Evolutionary conservation across 2,113 vertebrate species (phyloP), one percentile per base, ranked within the genome.

Genomic region (Megaceryle torquata): DNA sequence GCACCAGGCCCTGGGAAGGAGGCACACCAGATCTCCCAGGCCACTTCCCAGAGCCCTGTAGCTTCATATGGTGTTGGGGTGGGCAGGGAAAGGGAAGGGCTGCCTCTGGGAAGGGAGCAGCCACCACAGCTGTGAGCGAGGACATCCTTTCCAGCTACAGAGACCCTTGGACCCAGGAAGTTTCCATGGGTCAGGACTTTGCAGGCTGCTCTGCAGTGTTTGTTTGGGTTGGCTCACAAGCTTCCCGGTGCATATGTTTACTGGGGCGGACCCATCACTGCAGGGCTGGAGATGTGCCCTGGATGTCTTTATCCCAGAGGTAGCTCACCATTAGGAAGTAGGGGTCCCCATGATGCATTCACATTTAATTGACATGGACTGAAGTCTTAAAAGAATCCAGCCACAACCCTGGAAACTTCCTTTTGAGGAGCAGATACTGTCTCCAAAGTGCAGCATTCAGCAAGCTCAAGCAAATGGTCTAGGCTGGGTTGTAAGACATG

Each of bases 401-500:
- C 69, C 93, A 96, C 96, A 94, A 25, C 80, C 92, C 88, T 96
- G 92, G 93, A 96, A 97, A 94, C 50, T 93, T 95, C 86, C 80
- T 90, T 39, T 57, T 57, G 83, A 95, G 86, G 83, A 93, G 74
- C 86, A 87, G 95, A 79, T 95, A 82, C 69, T 0, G 9, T 84
- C 72, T 92, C 76, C 83, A 72, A 84, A 94, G 74, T 22, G 86
- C 72, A 93, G 69, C 64, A 4, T 91, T 88, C 93, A 88, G 89
- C 78, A 68, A 48, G 92, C 88, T 76, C 28, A 86, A 93, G 91
- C 3, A 3, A 93, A 93, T 44, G 86, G 96, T 76, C 90, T 91
- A 96, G 94, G 90, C 95, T 92, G 95, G 88, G 95, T 72, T 95
- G 95, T 91, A 96, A 96, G 96, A 95, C 96, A 85, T 96, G 95